Conservation (phyloP, 2,113 vertebrate genomes). For the Microtus ochrogaster region DNA sequence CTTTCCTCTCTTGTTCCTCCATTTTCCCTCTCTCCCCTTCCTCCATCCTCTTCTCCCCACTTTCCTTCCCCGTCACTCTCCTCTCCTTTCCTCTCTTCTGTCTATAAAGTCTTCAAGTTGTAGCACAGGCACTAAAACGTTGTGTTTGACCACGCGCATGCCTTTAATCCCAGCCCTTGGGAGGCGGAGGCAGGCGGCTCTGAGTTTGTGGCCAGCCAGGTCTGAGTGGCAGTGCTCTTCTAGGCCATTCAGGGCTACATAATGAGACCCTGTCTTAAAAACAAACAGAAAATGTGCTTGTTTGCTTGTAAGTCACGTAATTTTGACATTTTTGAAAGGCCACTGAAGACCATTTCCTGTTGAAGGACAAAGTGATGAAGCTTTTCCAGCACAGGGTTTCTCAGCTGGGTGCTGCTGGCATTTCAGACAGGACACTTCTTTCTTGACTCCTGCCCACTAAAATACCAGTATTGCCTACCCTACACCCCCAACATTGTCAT, state of each 20-base stretch:
- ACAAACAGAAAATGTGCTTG: slow-evolving; percentile 29
- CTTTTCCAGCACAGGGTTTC: slow-evolving; percentile 38
- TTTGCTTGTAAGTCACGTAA: slow-evolving; percentile 29
- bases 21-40: background rate
- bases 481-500: slow-evolving; percentile 12
- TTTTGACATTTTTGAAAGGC: slow-evolving; percentile 54
- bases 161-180: background rate
- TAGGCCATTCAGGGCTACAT: background rate
- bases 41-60: background rate
- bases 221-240: background rate
- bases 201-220: too few species aligned
- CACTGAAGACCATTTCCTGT: slow-evolving; percentile 40
- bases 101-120: slow-evolving; percentile 44
- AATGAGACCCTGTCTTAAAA: background rate
- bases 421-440: slow-evolving; percentile 62
- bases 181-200: background rate
- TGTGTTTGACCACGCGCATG: background rate
- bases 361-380: slow-evolving; percentile 34
- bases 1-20: background rate
- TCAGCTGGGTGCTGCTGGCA: slow-evolving; percentile 7
- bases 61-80: background rate
- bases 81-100: background rate
- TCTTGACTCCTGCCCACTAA: slow-evolving; percentile 62
- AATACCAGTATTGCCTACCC: slow-evolving; percentile 59
- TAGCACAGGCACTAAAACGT: background rate